Base-by-base conservation (phyloP, 2,888 invertebrate species). In the Leptogaster cylindrica region DNA sequence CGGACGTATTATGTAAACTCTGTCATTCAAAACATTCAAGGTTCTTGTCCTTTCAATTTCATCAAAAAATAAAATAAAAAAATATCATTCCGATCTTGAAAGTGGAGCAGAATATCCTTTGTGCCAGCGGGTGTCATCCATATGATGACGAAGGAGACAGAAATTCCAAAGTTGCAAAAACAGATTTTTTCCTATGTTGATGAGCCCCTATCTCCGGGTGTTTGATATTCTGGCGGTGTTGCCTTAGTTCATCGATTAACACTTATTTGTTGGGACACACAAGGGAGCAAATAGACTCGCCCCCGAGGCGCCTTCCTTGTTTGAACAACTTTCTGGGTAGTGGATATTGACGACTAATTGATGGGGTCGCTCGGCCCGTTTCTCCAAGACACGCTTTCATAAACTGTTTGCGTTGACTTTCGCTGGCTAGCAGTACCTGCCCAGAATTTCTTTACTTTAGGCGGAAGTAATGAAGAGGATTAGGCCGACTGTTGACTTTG, bases 141-240 rank as follows among this genome's bases (percentile, higher is more conserved):
- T n/a, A n/a, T n/a, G n/a, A n/a, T n/a, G n/a, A n/a, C n/a, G n/a
- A n/a, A n/a, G n/a, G n/a, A 33, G 55, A 6, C 25, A 23, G 39
- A 55, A 55, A n/a, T 36, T 55, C 33, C 55, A 55, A 55, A 55
- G 55, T 55, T 55, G 16, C 23, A n/a, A n/a, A n/a, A 55, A 55
- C 55, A 39, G 55, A 55, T 36, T 55, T 36, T 52, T 52, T 52
- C 39, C 12, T 33, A 23, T 16, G 33, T 55, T 55, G 55, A 55
- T 55, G 55, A 55, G 39, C 55, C 55, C 25, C 55, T 36, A 55
- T 55, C 36, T 36, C 10, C 23, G 39, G 36, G 55, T 23, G 31
- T 36, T 55, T 55, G 25, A 12, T 55, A 55, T 55, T 55, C 55
- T 36, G 55, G 36, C 55, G 23, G 55, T 55, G 55, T 39, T n/a